Conservation (phyloP, 2,888 invertebrate genomes). For the Drosophila sordidula region DNA sequence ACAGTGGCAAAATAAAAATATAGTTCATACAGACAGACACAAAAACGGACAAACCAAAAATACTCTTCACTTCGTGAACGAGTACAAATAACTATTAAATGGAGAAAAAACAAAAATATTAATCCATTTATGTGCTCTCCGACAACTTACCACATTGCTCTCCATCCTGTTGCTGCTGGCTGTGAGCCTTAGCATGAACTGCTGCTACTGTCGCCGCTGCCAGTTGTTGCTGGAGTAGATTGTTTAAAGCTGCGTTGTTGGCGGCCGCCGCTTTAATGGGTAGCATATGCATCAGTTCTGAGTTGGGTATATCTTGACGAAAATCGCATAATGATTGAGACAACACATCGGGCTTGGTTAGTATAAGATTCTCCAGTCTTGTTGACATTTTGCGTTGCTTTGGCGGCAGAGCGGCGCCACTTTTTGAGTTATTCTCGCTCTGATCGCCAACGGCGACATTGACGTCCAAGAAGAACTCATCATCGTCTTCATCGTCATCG, state of each 20-base stretch:
- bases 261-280: constrained; percentile 80
- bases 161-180: constrained; percentile 46
- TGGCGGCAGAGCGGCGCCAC: constrained; percentile 48
- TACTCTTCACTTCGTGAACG: too few relatives aligned
- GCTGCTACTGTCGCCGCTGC: constrained; percentile 75
- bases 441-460: constrained; percentile 63
- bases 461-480: constrained; percentile 68
- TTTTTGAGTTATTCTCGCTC: constrained; percentile 52
- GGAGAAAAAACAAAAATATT: background rate
- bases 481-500: constrained; percentile 75
- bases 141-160: constrained; percentile 62
- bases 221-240: constrained; percentile 80
- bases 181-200: constrained; percentile 69
- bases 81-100: background rate
- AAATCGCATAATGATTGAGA: constrained; percentile 84
- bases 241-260: constrained; percentile 73
- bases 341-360: constrained; percentile 82
- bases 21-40: too few relatives aligned
- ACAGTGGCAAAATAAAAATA: too few relatives aligned
- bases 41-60: too few relatives aligned
- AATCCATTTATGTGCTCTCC: background rate
- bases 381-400: constrained; percentile 81
- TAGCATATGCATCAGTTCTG: constrained; percentile 83
- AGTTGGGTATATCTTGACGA: constrained; percentile 82
- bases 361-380: constrained; percentile 82